Evolutionary conservation across 2,113 vertebrate genomes (phyloP), one percentile per base, ranked within the genome.

Genomic region (Misgurnus anguillicaudatus): DNA sequence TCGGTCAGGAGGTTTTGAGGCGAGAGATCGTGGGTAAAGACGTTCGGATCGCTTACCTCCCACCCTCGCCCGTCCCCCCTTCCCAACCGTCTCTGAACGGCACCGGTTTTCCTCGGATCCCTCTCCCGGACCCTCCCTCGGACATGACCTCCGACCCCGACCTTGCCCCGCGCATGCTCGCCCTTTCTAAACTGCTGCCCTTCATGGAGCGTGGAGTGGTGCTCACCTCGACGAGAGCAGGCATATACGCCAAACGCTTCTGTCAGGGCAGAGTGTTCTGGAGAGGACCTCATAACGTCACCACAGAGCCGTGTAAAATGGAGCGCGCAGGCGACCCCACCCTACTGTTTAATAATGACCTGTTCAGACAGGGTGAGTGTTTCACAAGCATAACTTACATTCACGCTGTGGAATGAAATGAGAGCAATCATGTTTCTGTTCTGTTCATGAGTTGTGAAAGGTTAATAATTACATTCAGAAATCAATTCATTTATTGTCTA

Each of bases 261-360:
- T 96, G 94, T 83, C 90, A 88, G 51, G 92, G 93, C 2, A 89
- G 92, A 47, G 86, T 97, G 75, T 95, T 90, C 84, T 97, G 95
- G 94, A 90, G 80, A 0, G 92, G 95, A 2, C 92, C 93, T 0
- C 89, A 91, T 69, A 58, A 70, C 0, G 48, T 78, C 10, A 8
- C 78, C 11, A 24, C 42, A 36, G 87, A 21, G 16, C 84, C 62
- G 65, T 17, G 83, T 82, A 94, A 94, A 83, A 91, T 97, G 90
- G 93, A 94, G 77, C 87, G 90, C 13, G 88, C 87, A 57, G 72
- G 86, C 0, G n/a, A 87, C 14, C 89, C 90, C 0, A 89, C 92
- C 48, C 79, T 91, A 80, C 87, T 97, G 31, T 97, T 97, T 88
- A 92, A 77, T 41, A 90, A 90, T 9, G 70, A 89, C 0, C 16